phyloP scores from a whole-genome alignment of 2,888 invertebrate genomes.

The Colletes collaris region DNA sequence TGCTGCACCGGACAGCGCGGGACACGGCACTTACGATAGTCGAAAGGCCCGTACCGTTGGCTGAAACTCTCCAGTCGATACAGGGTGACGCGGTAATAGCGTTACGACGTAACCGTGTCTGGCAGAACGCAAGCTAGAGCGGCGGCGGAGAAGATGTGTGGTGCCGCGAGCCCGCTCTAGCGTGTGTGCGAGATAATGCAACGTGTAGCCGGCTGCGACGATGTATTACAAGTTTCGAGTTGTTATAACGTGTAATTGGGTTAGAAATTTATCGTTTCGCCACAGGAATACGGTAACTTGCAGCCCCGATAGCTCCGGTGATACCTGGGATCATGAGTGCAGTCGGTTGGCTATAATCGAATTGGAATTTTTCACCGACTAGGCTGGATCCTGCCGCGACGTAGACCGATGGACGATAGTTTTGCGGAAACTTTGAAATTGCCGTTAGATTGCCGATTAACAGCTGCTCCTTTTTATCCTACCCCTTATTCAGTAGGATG shows the following conservation, averaged over 20 bases:
- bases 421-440: too few species aligned
- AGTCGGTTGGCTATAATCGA: neutral
- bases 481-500: too few species aligned
- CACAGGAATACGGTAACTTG: constrained; percentile 31
- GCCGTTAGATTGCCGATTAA: too few species aligned
- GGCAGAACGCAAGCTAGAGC: neutral
- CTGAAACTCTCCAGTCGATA: constrained; percentile 44
- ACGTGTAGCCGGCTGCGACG: constrained; percentile 23
- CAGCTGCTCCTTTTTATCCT: too few species aligned
- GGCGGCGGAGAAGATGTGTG: constrained; percentile 2
- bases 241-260: constrained; percentile 31
- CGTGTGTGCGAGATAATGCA: constrained; percentile 32
- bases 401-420: too few species aligned
- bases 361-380: constrained; percentile 10
- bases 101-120: constrained; percentile 40
- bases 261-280: constrained; percentile 35
- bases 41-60: constrained; percentile 34
- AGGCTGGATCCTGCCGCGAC: neutral
- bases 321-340: constrained; percentile 15
- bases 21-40: constrained; percentile 47
- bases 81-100: constrained; percentile 54
- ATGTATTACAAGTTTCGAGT: constrained; percentile 21
- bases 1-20: constrained; percentile 54
- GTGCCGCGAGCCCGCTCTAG: neutral
- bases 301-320: constrained; percentile 8